phyloP scores from a whole-genome alignment of 1,140 invertebrate genomes.

The Triops longicaudatus region DNA sequence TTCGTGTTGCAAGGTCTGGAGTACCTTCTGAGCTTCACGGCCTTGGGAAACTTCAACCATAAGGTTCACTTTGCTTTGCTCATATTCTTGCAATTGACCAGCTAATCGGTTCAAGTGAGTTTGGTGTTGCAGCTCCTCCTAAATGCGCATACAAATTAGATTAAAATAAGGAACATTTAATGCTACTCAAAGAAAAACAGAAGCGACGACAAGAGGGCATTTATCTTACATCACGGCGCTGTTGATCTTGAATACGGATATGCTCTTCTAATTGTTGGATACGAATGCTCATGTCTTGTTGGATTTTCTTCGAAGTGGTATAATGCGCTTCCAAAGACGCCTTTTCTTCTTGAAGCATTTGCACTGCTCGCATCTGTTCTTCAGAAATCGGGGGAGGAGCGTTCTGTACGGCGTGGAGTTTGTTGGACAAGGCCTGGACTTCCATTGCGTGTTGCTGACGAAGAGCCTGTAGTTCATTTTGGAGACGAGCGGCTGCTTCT shows the following conservation, averaged over 20 bases:
- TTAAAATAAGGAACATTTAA: not conserved
- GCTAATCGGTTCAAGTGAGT: conserved; percentile 5
- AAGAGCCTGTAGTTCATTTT: conserved; percentile 49
- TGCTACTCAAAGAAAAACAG: too few relatives aligned
- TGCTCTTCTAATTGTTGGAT: conserved; percentile 47
- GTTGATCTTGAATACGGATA: conserved; percentile 41
- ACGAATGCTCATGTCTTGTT: conserved; percentile 44
- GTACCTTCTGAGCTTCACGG: not conserved
- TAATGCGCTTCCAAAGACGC: conserved; percentile 43
- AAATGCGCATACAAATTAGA: not conserved
- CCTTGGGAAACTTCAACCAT: conserved; percentile 4
- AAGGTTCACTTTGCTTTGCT: conserved; percentile 16
- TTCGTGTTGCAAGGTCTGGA: conserved; percentile 3
- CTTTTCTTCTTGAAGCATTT: conserved; percentile 48
- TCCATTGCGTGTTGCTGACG: conserved; percentile 49
- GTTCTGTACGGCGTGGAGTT: conserved; percentile 40
- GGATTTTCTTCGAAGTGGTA: conserved; percentile 29
- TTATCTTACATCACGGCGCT: conserved; percentile 32
- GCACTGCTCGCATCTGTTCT: conserved; percentile 44
- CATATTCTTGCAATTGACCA: conserved; percentile 21
- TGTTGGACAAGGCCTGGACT: conserved; percentile 42
- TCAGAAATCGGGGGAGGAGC: conserved; percentile 36
- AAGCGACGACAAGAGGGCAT: too few relatives aligned
- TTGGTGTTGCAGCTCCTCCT: conserved; percentile 18
- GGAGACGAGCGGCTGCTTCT: conserved; percentile 45